phyloP scores from a whole-genome alignment of 2,797 vertebrate genomes.

The Agapornis canus region DNA sequence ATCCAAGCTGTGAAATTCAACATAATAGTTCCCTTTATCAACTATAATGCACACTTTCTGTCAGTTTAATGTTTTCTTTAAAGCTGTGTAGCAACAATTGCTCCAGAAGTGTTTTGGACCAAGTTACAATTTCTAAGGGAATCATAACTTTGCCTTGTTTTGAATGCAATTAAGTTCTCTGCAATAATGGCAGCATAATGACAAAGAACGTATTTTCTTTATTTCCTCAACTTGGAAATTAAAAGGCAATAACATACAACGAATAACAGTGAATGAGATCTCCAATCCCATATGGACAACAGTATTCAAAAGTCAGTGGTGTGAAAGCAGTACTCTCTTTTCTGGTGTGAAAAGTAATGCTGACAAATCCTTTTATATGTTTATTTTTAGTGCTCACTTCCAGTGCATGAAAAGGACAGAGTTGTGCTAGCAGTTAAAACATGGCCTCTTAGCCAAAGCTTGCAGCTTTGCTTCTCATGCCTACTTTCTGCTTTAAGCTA shows the following conservation, averaged over 20 bases:
- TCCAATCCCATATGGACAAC: neutral
- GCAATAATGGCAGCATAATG: neutral
- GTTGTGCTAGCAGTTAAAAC: neutral
- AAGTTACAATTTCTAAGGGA: slow-evolving; percentile 22
- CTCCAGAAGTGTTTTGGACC: neutral
- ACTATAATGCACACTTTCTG: neutral
- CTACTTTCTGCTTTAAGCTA: neutral
- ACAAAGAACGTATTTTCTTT: neutral
- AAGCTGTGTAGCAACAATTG: neutral
- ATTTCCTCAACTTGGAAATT: slow-evolving; percentile 13
- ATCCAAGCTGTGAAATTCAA: neutral
- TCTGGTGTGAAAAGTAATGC: neutral
- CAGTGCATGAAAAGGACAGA: neutral
- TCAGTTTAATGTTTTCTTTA: neutral
- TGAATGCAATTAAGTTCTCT: slow-evolving; percentile 13
- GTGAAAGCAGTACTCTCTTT: neutral
- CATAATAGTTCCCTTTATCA: neutral
- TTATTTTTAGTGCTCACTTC: neutral
- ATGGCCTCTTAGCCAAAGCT: neutral
- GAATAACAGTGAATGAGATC: neutral
- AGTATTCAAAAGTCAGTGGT: neutral
- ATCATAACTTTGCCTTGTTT: slow-evolving; percentile 21
- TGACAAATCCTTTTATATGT: neutral
- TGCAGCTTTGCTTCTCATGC: neutral
- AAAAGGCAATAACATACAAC: neutral